These are phyloP conservation scores for Pseudobourletiella spinata DNA, from an alignment of 1,140 invertebrate species.

Conservation along the genomic window DNA sequence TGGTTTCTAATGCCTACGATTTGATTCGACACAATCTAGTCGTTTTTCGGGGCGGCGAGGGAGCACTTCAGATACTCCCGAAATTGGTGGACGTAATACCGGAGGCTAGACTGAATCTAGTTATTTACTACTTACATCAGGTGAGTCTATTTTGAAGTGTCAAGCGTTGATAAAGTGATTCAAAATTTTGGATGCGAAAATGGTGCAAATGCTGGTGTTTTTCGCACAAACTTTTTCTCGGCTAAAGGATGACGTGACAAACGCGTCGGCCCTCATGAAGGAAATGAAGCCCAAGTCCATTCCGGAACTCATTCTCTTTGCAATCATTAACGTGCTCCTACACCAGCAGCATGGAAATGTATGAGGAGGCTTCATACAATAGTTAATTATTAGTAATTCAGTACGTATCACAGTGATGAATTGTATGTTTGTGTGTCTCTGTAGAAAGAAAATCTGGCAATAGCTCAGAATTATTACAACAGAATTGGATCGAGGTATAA, in stretches of 20 bases:
- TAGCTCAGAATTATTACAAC: conserved; percentile 93
- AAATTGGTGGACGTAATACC: conserved; percentile 88
- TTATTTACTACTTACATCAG: conserved; percentile 88
- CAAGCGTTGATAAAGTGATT: not conserved
- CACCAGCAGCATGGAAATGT: conserved; percentile 71
- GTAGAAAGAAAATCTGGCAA: conserved; percentile 85
- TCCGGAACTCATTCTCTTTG: conserved; percentile 94
- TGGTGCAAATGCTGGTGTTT: not conserved
- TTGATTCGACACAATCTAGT: conserved; percentile 69
- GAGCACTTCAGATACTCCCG: conserved; percentile 81
- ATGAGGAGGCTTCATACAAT: too few species aligned
- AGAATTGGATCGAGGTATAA: conserved; percentile 68
- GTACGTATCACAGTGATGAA: too few species aligned
- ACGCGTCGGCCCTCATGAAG: conserved; percentile 84
- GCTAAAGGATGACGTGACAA: conserved; percentile 70
- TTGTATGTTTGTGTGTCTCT: too few species aligned
- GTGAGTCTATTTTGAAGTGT: conserved; percentile 39
- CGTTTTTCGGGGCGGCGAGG: conserved; percentile 90
- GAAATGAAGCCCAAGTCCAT: conserved; percentile 86
- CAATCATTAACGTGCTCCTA: conserved; percentile 85
- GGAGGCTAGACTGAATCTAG: conserved; percentile 91
- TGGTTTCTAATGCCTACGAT: conserved; percentile 52
- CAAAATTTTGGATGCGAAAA: not conserved
- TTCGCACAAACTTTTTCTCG: not conserved
- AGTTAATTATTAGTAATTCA: too few species aligned